These are phyloP conservation scores for Globia sparganii DNA, from an alignment of 2,888 invertebrate species.

Conservation along the genomic window DNA sequence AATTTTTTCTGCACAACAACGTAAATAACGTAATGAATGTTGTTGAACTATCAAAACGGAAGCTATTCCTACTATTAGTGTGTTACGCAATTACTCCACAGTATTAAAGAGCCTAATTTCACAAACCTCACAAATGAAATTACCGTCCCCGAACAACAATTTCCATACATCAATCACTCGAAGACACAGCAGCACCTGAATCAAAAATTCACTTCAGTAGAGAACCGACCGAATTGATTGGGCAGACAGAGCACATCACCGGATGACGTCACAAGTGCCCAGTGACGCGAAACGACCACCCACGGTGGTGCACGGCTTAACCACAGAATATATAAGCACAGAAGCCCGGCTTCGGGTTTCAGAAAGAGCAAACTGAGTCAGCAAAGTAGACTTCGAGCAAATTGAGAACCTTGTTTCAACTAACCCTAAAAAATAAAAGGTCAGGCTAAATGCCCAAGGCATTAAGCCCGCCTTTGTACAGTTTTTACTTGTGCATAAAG, in stretches of 20 bases:
- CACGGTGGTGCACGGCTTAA: conserved; percentile 17
- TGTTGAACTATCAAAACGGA: no score
- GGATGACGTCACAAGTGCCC: conserved; percentile 49
- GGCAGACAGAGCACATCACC: conserved; percentile 33
- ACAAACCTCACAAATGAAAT: not conserved
- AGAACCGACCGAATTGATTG: conserved; percentile 42
- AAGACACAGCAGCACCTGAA: conserved; percentile 35
- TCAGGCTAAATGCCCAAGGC: no score
- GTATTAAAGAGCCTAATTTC: not conserved
- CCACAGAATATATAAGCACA: conserved; percentile 10
- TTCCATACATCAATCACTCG: conserved; percentile 26
- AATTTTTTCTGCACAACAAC: no score
- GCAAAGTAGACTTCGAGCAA: not conserved
- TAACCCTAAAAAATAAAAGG: not conserved
- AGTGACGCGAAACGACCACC: conserved; percentile 39
- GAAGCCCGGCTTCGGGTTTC: conserved; percentile 1
- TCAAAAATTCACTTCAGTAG: conserved; percentile 36
- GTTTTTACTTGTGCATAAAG: no score
- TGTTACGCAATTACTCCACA: not conserved
- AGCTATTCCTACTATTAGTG: no score
- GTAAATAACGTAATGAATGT: no score
- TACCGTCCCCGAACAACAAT: not conserved
- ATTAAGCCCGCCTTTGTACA: no score
- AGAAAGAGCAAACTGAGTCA: no score
- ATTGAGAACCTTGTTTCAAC: not conserved